These are phyloP conservation scores for Celastrina argiolus DNA, from an alignment of 2,888 invertebrate genomes.

Conservation along the genomic window DNA sequence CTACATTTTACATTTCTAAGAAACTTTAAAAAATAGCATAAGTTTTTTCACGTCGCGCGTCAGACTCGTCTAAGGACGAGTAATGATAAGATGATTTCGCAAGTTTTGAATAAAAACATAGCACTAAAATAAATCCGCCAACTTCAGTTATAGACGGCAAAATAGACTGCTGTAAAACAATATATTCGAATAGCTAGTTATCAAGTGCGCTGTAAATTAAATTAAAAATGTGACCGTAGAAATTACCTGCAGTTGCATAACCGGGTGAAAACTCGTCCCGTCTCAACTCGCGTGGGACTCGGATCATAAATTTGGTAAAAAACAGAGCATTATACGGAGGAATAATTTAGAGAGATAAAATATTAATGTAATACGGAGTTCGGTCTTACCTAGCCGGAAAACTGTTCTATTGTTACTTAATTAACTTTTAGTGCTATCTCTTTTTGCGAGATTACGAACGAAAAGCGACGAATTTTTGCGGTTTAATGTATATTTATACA, in stretches of 20 bases:
- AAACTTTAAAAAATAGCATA: too few relatives aligned
- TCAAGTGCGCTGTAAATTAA: conserved; percentile 27
- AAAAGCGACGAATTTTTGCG: background rate
- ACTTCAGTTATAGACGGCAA: background rate
- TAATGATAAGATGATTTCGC: too few relatives aligned
- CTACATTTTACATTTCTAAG: too few relatives aligned
- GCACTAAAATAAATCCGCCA: background rate
- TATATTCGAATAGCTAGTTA: conserved; percentile 6
- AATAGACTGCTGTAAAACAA: background rate
- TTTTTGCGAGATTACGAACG: background rate
- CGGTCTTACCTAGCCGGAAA: conserved; percentile 17
- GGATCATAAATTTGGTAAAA: conserved; percentile 50
- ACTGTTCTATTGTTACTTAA: conserved; percentile 1
- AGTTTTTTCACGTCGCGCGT: too few relatives aligned
- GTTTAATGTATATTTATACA: too few relatives aligned
- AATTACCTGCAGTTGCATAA: conserved; percentile 45
- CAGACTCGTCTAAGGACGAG: too few relatives aligned
- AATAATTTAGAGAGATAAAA: conserved; percentile 22
- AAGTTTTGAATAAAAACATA: too few relatives aligned
- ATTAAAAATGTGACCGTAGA: conserved; percentile 37
- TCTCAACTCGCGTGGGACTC: conserved; percentile 49
- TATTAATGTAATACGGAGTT: conserved; percentile 10
- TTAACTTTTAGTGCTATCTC: conserved; percentile 6
- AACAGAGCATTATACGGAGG: conserved; percentile 42
- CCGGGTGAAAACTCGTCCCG: conserved; percentile 51